Base-by-base conservation (phyloP, 23 tunicate species). In the Diplosoma virens region DNA sequence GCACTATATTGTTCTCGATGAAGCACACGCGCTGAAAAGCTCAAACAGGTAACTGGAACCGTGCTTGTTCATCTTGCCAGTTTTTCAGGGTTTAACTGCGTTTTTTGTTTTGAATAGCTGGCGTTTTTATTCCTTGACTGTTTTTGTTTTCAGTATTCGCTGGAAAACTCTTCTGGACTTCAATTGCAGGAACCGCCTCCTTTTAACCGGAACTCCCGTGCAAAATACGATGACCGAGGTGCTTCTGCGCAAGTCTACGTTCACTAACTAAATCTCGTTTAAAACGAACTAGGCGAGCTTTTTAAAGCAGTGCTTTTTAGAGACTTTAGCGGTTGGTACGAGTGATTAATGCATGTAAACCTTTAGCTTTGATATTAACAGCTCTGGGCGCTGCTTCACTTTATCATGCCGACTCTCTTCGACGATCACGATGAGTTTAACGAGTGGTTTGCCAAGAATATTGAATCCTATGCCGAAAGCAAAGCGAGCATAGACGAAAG, bases 141-240 rank as follows among this genome's bases (percentile, higher is more conserved):
- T 41, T 28, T 7, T 7, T 25, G 9, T 22, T 36, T 58, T 47
- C 73, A 88, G 95, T 55, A 72, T 76, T 16, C 79, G 95, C 1
- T 88, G 95, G 95, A 68, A 77, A 54, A 77, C 85, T 37, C 48
- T 88, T 45, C 66, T 88, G 33, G 87, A 88, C 17, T 88, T 88
- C 47, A 81, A 82, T 14, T 88, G 95, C 58, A 55, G 95, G 26
- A 88, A 88, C 47, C 71, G 95, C 5, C 55, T 88, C 0, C 60
- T 88, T 18, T 47, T 88, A 18, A 88, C 95, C 66, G 95, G 95
- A 6, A 88, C 95, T 20, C 95, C 95, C 0, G 69, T 88, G 32
- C 95, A 88, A 70, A 88, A 88, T 41, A 81, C 95, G 30, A 88
- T 88, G 95, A 87, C 95, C 45, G 95, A 88, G 84, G 84, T 80